phyloP scores from a whole-genome alignment of 2,797 vertebrate species.

The Echeneis naucrates region DNA sequence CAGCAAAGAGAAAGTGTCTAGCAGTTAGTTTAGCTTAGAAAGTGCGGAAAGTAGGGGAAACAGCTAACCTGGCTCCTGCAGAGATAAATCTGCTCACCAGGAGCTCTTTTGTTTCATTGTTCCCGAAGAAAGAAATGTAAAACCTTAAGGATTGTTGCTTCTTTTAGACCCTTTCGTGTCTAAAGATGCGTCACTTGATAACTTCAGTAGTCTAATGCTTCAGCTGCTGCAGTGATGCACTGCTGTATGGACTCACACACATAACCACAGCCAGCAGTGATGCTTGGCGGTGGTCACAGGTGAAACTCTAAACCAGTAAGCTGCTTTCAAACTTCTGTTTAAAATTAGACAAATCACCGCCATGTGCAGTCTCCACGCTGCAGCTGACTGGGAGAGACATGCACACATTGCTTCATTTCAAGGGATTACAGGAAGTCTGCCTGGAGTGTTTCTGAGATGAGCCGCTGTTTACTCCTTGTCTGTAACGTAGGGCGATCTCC shows the following conservation, averaged over 20 bases:
- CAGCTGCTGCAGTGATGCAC: no score
- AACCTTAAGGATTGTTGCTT: no score
- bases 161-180: no score
- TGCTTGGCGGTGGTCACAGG: background rate
- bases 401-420: background rate
- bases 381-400: background rate
- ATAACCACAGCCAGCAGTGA: background rate
- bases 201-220: no score
- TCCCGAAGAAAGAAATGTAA: no score
- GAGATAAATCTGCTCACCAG: no score
- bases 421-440: background rate
- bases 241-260: background rate
- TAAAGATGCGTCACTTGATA: no score
- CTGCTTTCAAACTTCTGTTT: no score
- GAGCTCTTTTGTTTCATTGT: no score
- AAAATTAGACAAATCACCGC: background rate
- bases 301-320: background rate
- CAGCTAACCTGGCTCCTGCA: background rate
- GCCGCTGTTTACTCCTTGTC: conserved; percentile 11
- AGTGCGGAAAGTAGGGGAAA: background rate
- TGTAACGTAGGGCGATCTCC: conserved; percentile 6
- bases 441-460: background rate
- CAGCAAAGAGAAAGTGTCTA: background rate
- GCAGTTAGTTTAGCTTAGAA: background rate
- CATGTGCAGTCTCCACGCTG: background rate